Conservation (phyloP, 2,113 vertebrate genomes). For the Copsychus sechellarum region DNA sequence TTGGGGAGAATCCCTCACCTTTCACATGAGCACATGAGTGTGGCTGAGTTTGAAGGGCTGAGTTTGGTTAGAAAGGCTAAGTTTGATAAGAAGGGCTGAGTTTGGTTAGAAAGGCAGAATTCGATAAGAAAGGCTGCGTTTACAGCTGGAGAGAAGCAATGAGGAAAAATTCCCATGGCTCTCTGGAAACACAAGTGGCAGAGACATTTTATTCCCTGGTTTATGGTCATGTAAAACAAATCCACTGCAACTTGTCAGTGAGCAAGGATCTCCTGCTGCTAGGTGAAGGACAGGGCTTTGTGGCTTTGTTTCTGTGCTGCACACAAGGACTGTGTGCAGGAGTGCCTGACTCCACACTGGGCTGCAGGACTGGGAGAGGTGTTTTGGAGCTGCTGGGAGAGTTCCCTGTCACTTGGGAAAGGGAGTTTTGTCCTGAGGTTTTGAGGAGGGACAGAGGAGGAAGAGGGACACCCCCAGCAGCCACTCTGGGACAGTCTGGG, state of each 20-base stretch:
- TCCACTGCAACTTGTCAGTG: neutral
- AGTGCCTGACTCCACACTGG: neutral
- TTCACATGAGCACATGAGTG: accelerated
- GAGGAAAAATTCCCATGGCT: neutral
- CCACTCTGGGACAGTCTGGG: neutral
- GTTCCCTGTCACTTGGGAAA: neutral
- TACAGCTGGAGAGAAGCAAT: neutral
- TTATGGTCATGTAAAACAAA: neutral
- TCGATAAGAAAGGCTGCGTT: neutral
- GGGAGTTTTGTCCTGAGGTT: neutral
- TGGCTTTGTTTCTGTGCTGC: neutral
- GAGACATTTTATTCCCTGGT: neutral
- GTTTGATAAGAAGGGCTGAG: neutral
- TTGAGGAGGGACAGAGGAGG: neutral
- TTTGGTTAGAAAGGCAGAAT: neutral
- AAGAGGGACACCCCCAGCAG: neutral
- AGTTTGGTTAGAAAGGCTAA: neutral
- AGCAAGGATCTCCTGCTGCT: neutral
- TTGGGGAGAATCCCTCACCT: neutral
- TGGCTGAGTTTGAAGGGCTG: neutral
- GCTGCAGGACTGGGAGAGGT: neutral
- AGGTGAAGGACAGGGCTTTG: neutral
- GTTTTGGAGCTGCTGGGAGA: neutral
- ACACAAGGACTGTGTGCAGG: neutral
- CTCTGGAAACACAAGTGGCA: neutral